Base-by-base conservation (phyloP, 2,113 vertebrate genomes). In the Peromyscus leucopus region DNA sequence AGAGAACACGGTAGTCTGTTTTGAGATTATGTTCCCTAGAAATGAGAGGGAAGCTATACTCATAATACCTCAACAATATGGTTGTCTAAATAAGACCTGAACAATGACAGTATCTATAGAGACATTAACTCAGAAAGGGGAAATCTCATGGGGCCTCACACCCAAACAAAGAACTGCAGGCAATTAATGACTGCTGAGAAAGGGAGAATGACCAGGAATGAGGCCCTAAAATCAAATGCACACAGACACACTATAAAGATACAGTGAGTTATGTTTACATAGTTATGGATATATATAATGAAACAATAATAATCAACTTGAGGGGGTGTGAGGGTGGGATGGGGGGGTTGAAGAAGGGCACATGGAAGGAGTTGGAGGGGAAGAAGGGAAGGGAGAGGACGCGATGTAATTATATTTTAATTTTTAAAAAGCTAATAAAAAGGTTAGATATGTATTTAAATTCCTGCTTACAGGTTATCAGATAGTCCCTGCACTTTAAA, bases 381-480 rank as follows among this genome's bases (percentile, higher is more conserved):
- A 75, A 6, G 48, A 78, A 31, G 26, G 46, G 75, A 48, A 42
- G 22, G 24, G 39, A 31, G 57, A 4, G 51, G n/a, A 57, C n/a
- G 19, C 59, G 33, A 82, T 6, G 21, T 82, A 57, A 59, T 59
- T 57, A n/a, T 21, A 57, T n/a, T 57, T 55, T 80, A 80, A 57
- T 80, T 80, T 59, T 57, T 36, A 24, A n/a, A 57, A 59, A 57
- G 67, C n/a, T 82, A 57, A n/a, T 82, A 82, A 82, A 33, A 85
- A 78, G 61, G 1, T 51, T 93, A 79, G 16, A 51, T 33, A 86
- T 21, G 90, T 74, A 78, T 7, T 90, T 93, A 96, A 91, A 80
- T 69, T 88, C 79, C 36, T 61, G 3, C 86, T 90, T 94, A 74
- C 48, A 76, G 33, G 51, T 31, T 90, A 74, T 63, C 75, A 91